Conservation (phyloP, 2,113 vertebrate genomes). For the Bolborhynchus lineola region DNA sequence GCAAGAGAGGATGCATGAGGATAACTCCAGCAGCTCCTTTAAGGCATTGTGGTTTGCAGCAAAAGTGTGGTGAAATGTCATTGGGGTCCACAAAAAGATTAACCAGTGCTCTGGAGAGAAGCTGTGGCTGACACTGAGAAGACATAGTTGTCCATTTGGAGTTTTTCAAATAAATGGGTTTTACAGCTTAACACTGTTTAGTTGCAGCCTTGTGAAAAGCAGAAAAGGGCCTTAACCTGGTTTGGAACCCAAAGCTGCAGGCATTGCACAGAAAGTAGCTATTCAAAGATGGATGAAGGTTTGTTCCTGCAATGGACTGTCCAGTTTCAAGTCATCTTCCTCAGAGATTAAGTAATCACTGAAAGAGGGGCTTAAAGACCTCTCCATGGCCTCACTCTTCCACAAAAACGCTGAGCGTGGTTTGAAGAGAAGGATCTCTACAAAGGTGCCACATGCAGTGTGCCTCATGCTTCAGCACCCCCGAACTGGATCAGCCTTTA, state of each 20-base stretch:
- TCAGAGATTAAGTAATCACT: background rate
- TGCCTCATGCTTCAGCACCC: background rate
- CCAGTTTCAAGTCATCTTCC: background rate
- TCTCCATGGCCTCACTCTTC: background rate
- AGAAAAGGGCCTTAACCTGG: background rate
- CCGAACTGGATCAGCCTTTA: background rate
- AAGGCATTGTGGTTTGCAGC: background rate
- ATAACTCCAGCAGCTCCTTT: background rate
- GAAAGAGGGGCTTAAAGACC: background rate
- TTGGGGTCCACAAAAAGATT: background rate
- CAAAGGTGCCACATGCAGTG: background rate
- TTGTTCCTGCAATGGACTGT: background rate
- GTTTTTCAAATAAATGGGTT: background rate
- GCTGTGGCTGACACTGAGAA: background rate
- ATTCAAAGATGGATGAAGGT: background rate
- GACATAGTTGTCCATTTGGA: background rate
- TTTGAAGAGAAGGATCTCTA: background rate
- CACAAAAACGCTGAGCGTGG: background rate
- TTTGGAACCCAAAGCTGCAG: background rate
- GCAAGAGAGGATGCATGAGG: conserved; percentile 14
- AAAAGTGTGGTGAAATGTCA: background rate
- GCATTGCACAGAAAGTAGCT: background rate
- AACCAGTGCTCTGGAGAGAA: background rate
- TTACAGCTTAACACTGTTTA: background rate
- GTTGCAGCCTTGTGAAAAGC: background rate